These are phyloP conservation scores for Lytechinus variegatus DNA, from an alignment of 35 echinoderm and acorn worm genomes.

Conservation along the genomic window DNA sequence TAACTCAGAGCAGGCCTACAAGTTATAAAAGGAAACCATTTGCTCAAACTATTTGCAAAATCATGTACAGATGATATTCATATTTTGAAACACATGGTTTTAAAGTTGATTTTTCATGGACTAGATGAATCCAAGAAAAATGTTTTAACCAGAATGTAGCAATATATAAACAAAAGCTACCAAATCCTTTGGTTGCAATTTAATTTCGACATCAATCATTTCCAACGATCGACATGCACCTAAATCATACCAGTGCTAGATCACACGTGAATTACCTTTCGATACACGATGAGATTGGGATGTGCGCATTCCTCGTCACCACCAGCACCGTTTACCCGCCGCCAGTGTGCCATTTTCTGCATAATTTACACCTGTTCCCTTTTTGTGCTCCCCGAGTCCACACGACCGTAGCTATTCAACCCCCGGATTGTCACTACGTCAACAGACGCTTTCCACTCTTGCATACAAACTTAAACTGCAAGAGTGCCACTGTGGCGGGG, in stretches of 20 bases:
- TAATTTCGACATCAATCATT: no score
- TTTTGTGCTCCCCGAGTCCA: background rate
- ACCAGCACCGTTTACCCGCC: conserved; percentile 45
- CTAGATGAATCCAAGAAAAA: no score
- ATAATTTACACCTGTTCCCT: conserved; percentile 50
- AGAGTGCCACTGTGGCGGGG: background rate
- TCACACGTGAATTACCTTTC: background rate
- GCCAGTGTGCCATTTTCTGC: conserved; percentile 55
- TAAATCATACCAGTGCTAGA: background rate
- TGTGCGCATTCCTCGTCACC: conserved; percentile 45
- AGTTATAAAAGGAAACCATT: no score
- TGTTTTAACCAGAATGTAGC: no score
- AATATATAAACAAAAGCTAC: no score
- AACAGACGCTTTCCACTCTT: background rate
- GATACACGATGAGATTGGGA: conserved; percentile 49
- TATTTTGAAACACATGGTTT: no score
- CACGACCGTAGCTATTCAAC: background rate
- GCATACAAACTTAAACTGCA: background rate
- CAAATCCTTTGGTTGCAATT: no score
- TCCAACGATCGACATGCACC: no score
- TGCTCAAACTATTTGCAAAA: no score
- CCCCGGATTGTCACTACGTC: background rate
- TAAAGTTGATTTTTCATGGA: no score
- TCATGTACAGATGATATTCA: no score
- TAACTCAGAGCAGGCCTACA: no score